Conservation (phyloP, 2,797 vertebrate species). For the Champsocephalus gunnari region DNA sequence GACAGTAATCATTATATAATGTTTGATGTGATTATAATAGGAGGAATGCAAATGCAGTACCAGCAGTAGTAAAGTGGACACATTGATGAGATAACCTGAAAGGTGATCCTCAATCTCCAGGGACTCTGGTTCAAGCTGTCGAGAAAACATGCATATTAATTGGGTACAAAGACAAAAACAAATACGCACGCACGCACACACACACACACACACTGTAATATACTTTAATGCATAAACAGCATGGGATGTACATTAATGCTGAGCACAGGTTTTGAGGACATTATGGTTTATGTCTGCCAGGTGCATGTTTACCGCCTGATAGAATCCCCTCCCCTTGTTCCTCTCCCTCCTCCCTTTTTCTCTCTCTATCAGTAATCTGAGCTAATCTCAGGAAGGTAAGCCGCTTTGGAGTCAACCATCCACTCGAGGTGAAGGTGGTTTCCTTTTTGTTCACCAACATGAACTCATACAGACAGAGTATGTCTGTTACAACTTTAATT, state of each 20-base stretch:
- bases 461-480: constrained; percentile 24
- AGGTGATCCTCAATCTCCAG: constrained; percentile 93
- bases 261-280: constrained; percentile 42
- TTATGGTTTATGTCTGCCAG: constrained; percentile 52
- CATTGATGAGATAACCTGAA: constrained; percentile 92
- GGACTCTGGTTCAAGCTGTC: constrained; percentile 86
- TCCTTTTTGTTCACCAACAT: constrained; percentile 41
- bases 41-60: constrained; percentile 76
- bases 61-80: constrained; percentile 93
- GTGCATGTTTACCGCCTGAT: constrained; percentile 61
- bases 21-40: neutral
- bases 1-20: neutral
- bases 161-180: constrained; percentile 3
- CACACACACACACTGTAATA: neutral
- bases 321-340: constrained; percentile 73
- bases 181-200: neutral
- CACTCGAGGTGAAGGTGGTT: constrained; percentile 50
- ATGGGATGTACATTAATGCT: constrained; percentile 25
- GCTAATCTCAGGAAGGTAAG: constrained; percentile 84
- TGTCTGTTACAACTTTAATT: neutral
- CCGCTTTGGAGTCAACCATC: constrained; percentile 81
- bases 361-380: constrained; percentile 78
- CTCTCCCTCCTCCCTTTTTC: constrained; percentile 56
- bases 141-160: constrained; percentile 32
- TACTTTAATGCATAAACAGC: neutral